Evolutionary conservation across 2,113 vertebrate species (phyloP), one percentile per base, ranked within the genome.

Genomic region (Podarcis cretensis): DNA sequence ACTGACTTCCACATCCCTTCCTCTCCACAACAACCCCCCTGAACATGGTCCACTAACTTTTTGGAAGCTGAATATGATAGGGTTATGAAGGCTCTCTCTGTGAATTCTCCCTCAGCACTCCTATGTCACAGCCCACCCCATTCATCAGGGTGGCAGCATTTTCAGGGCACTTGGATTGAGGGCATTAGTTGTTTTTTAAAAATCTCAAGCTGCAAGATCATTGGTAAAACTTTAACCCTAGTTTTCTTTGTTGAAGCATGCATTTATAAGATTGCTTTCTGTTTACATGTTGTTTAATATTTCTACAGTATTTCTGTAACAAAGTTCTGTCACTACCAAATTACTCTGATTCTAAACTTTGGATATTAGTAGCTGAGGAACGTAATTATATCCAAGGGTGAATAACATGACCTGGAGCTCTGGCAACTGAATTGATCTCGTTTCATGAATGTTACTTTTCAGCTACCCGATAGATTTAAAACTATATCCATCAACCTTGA

Each of bases 281-380:
- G 89, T 96, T 95, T 96, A 96, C 93, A 95, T 81, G 89, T 59
- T 94, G 94, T 96, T 92, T 86, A 78, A 48, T 95, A 77, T 94
- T 91, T 89, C 93, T 91, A 93, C 95, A 91, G 91, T 89, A 87
- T 93, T 96, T 96, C 89, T 96, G 85, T 93, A 80, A 75, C 86
- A 89, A 92, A 93, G 37, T 74, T 89, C 91, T 95, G 91, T 86
- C 85, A 76, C 89, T 89, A 94, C 86, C 84, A 94, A 93, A 93
- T 94, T 89, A 85, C 91, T 94, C 93, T 95, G 83, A 93, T 95
- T 95, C 87, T 76, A 89, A 91, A 90, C 32, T 59, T 40, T 43
- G 75, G 88, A 87, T 95, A 95, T 89, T 91, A 93, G 85, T 94
- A 92, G 78, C 92, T 94, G 89, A 91, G 91, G 92, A 89, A 81